Base-by-base conservation (phyloP, 2,888 invertebrate genomes). In the Cataglyphis cursor region DNA sequence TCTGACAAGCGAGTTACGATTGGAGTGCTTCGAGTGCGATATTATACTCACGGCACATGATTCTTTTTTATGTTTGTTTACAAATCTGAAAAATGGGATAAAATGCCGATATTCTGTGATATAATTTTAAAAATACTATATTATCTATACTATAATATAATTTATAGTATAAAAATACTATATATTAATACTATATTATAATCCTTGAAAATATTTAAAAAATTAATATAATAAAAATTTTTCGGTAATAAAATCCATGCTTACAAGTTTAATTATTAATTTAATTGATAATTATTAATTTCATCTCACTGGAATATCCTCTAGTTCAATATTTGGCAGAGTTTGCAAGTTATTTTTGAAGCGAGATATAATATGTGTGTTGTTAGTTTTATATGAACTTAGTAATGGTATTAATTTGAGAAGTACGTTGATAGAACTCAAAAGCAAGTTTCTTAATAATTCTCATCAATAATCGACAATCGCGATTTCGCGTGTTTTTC, bases 1-100 rank as follows among this genome's bases (percentile, higher is more conserved):
- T 24, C 44, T 9, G 5, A 80, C 70, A 70, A 48, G 24, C 78
- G 59, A 80, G 54, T 66, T 70, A 68, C 78, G 70, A 70, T 80
- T 80, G 24, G 31, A 18, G 35, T 21, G 44, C 21, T 38, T 21
- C 44, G 41, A 80, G 66, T 35, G 59, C 35, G 8, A 18, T 48
- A 57, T 57, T 65, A 70, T 59, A 68, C 41, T 51, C 57, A 21
- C 41, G 54, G 28, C 31, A 59, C 59, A 35, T 9, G 18, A 31
- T 10, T 62, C 35, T 28, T 78, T 48, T 48, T n/a, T 80, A 68
- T 70, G 24, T 70, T 68, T 70, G 38, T n/a, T 31, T 15, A 15
- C 28, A n/a, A 35, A 21, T n/a, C 18, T 44, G 35, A 59, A 68
- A 61, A 68, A 12, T 3, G 1, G 9, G 3, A 12, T 18, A 57